Conservation (phyloP, 1,140 invertebrate species). For the Daktulosphaira vitifoliae region DNA sequence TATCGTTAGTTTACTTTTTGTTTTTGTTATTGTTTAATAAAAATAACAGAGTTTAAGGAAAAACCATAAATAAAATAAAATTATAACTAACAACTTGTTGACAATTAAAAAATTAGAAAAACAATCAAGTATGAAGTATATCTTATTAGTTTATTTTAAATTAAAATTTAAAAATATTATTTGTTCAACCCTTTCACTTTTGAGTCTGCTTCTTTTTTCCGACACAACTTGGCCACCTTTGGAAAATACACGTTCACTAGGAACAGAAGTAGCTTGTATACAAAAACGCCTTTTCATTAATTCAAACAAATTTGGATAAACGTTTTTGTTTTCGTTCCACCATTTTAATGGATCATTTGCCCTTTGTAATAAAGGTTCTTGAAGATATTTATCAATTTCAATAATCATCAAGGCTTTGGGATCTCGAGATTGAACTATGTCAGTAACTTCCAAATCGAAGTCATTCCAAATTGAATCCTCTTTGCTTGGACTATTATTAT, state of each 20-base stretch:
- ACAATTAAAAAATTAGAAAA: too few relatives aligned
- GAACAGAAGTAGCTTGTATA: conserved; percentile 18
- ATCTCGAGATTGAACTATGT: neutral
- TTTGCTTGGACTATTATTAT: neutral
- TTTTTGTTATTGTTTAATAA: too few relatives aligned
- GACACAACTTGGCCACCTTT: too few relatives aligned
- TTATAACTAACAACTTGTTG: too few relatives aligned
- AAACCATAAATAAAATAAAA: too few relatives aligned
- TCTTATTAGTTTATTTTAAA: conserved; percentile 14
- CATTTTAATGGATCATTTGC: conserved; percentile 37
- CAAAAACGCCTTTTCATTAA: conserved; percentile 31
- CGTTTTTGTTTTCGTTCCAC: conserved; percentile 39
- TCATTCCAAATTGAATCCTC: conserved; percentile 21
- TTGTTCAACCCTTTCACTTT: conserved; percentile 9
- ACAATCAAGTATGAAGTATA: too few relatives aligned
- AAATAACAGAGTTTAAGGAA: too few relatives aligned
- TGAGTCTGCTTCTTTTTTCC: too few relatives aligned
- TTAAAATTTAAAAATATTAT: conserved; percentile 23
- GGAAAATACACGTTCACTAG: too few relatives aligned
- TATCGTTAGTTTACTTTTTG: too few relatives aligned
- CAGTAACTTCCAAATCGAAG: conserved; percentile 18
- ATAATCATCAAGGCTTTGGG: neutral
- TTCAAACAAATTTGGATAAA: conserved; percentile 31
- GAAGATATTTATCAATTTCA: conserved; percentile 38
- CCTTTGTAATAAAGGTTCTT: conserved; percentile 35